Base-by-base conservation (phyloP, 2,797 vertebrate genomes). In the Oreonectes daqikongensis region DNA sequence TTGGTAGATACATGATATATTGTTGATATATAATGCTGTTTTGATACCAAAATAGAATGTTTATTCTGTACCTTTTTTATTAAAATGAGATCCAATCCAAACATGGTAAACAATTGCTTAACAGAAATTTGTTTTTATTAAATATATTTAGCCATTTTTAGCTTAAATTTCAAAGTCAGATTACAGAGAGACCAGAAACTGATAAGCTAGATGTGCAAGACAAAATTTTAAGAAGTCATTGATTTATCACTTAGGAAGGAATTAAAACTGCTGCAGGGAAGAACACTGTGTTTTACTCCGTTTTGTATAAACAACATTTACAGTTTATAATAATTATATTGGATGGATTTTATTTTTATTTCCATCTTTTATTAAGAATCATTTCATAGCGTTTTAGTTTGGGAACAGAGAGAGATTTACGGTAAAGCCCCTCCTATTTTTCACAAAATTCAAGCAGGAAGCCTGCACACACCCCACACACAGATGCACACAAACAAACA, bases 351-450 rank as follows among this genome's bases (percentile, higher is more conserved):
- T 48, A 48, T 26, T 6, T 6, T n/a, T n/a, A n/a, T n/a, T 18
- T 60, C 28, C 28, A 2, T n/a, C 28, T 32, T 48, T 76, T 68
- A 59, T 48, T 14, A 28, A 60, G 52, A 68, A 46, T 67, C 35
- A 48, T 60, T 69, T 76, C 6, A 17, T 48, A 68, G 64, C 26
- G 17, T 60, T 75, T 75, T 66, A 18, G 22, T 75, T 28, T 76
- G 15, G 30, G 11, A 76, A 76, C 40, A 46, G 26, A 67, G 72
- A 55, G 63, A 59, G 28, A 69, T 60, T 76, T 76, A 76, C 66
- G 18, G 75, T 70, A 77, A 70, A 70, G 59, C 14, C 46, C 46
- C 74, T 76, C 73, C 66, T 70, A 20, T 52, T 77, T 77, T 63
- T 70, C 35, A 70, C 32, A 1, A 70, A 46, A 77, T 50, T 69